Evolutionary conservation across 2,888 invertebrate species (phyloP), one percentile per base, ranked within the genome.

Genomic region (Ecdyonurus torrentis): DNA sequence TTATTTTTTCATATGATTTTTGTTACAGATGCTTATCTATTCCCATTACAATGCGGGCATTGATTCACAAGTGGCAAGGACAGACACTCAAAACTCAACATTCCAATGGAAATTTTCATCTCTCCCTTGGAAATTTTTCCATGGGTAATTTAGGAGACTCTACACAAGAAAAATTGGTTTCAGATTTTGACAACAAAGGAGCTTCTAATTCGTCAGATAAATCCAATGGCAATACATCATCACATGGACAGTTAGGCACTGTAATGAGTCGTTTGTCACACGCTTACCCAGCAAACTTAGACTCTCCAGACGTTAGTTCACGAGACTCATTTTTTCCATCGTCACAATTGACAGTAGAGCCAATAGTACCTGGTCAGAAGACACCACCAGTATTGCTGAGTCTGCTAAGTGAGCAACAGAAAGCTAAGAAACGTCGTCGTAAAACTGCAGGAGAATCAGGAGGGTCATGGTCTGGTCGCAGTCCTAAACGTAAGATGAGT

Each of bases 41-140:
- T 73, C 95, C 96, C 1, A 83, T 95, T 62, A 92, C 92, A 3
- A 83, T 95, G 76, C 81, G 95, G 66, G 84, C 91, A 1, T 80
- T 96, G 1, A 83, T 95, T n/a, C 86, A 88, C 71, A 82, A 84
- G 63, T 91, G 91, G 91, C 87, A 91, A 70, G 82, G 85, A 10
- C 87, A 89, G 69, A 81, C 82, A 25, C 75, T 82, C 18, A 70
- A 74, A 52, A 72, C 75, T 63, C 73, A 73, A 63, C 74, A 74
- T 25, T 79, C 81, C 62, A 80, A 82, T 66, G 78, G 79, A 74
- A 81, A 77, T 77, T 83, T 83, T 78, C 85, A 80, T 76, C 80
- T 82, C 72, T 83, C 83, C 74, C 79, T 63, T 58, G 63, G 63
- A 58, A 61, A 61, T 61, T 63, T 63, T 63, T 61, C 61, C 58